Evolutionary conservation across 2,888 invertebrate genomes (phyloP).

Genomic region (Agriotes lineatus): DNA sequence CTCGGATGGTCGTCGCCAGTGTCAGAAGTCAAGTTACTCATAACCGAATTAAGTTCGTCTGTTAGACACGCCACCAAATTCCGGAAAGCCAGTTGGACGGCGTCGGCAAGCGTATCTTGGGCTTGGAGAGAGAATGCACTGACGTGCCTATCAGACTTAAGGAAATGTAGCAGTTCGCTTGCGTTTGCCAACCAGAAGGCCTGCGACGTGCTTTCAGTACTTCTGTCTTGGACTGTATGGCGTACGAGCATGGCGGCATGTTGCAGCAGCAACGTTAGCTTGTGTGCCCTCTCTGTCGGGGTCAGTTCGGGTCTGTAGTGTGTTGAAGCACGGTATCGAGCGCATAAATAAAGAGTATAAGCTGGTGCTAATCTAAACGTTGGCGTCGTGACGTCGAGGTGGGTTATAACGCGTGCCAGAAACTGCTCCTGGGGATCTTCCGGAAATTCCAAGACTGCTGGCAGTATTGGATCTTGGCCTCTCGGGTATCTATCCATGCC

Average conservation of each 20-base stretch:
- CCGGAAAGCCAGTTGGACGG: constrained; percentile 92
- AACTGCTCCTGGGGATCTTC: constrained; percentile 96
- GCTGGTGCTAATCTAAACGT: constrained; percentile 97
- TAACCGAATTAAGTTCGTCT: constrained; percentile 84
- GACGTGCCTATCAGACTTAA: constrained; percentile 95
- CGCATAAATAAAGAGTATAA: constrained; percentile 95
- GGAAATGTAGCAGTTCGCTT: constrained; percentile 94
- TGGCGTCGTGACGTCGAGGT: constrained; percentile 88
- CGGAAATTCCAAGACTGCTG: constrained; percentile 94
- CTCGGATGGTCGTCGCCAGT: constrained; percentile 72
- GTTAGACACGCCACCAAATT: constrained; percentile 83
- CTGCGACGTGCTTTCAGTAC: constrained; percentile 86
- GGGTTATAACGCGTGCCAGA: constrained; percentile 87
- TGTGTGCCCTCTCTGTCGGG: constrained; percentile 92
- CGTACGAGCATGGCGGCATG: constrained; percentile 88
- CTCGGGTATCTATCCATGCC: constrained; percentile 71
- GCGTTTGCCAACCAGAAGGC: constrained; percentile 99
- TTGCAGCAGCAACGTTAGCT: constrained; percentile 89
- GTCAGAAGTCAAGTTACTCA: constrained; percentile 84
- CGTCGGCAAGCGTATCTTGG: constrained; percentile 92
- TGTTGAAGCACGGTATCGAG: constrained; percentile 92
- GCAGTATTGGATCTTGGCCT: constrained; percentile 90
- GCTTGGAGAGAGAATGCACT: constrained; percentile 92
- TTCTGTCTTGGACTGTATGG: constrained; percentile 64
- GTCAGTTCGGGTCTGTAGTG: constrained; percentile 94